Conservation (phyloP, 2,797 vertebrate genomes). For the Apodemus agrarius region DNA sequence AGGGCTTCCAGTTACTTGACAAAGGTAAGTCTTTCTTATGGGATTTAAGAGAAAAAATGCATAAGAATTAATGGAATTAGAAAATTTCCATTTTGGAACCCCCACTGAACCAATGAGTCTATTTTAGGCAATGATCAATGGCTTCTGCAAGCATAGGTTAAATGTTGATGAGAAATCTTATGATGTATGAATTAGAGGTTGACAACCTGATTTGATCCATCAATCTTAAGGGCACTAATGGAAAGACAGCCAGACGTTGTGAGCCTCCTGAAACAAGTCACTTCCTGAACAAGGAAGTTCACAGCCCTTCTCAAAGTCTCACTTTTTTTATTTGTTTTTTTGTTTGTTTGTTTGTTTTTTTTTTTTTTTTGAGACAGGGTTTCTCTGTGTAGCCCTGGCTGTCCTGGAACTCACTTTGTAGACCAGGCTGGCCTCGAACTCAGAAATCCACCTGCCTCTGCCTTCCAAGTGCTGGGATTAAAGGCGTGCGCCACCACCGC, state of each 20-base stretch:
- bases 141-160: conserved; percentile 45
- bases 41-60: conserved; percentile 1
- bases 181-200: conserved; percentile 47
- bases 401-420: too few relatives aligned
- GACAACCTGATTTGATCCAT: conserved; percentile 42
- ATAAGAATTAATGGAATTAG: conserved; percentile 41
- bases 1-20: not conserved
- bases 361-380: too few relatives aligned
- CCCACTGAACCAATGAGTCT: not conserved
- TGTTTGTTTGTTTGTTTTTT: too few relatives aligned
- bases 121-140: conserved; percentile 38
- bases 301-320: not conserved
- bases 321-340: too few relatives aligned
- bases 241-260: conserved; percentile 25
- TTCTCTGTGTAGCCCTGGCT: too few relatives aligned
- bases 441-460: too few relatives aligned
- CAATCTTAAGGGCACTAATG: conserved; percentile 27
- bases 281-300: not conserved
- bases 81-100: conserved; percentile 46
- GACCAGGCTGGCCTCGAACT: too few relatives aligned
- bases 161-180: conserved; percentile 56
- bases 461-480: too few relatives aligned
- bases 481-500: too few relatives aligned
- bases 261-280: conserved; percentile 8
- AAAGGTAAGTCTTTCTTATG: not conserved